phyloP scores from a whole-genome alignment of 2,797 vertebrate genomes.

The Furcifer pardalis region DNA sequence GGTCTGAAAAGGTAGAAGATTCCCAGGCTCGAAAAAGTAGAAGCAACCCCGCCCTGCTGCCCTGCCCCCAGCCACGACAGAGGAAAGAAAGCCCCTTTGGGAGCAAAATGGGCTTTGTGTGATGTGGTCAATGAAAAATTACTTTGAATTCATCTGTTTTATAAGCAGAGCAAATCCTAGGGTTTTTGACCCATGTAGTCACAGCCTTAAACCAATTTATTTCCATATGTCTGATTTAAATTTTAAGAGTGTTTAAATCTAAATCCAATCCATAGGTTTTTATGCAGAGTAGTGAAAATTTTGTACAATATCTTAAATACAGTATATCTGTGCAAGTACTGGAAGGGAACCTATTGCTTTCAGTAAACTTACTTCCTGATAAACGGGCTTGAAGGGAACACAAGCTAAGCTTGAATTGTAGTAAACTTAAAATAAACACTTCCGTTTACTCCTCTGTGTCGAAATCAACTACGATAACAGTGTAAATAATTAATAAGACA shows the following conservation, averaged over 20 bases:
- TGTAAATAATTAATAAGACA: conserved; percentile 16
- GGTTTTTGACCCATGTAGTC: too few relatives aligned
- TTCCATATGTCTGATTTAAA: background rate
- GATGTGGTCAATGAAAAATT: too few relatives aligned
- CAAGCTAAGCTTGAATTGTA: background rate
- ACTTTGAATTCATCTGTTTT: too few relatives aligned
- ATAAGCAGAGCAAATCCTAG: too few relatives aligned
- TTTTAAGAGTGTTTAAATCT: background rate
- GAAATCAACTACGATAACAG: conserved; percentile 3
- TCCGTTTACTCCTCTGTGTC: background rate
- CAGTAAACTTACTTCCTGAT: background rate
- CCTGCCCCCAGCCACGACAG: too few relatives aligned
- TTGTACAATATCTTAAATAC: background rate
- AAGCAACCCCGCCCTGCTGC: too few relatives aligned
- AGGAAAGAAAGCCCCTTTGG: too few relatives aligned
- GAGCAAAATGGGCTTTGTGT: too few relatives aligned
- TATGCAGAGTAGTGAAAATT: background rate
- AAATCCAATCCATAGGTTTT: background rate
- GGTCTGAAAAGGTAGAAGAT: too few relatives aligned
- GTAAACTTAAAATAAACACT: background rate
- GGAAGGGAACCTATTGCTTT: background rate
- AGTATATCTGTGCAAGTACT: background rate
- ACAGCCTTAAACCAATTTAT: background rate
- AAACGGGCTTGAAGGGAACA: background rate
- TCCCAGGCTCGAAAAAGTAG: too few relatives aligned